Evolutionary conservation across 2,113 vertebrate species (phyloP), one percentile per base, ranked within the genome.

Genomic region (Sceloporus undulatus): DNA sequence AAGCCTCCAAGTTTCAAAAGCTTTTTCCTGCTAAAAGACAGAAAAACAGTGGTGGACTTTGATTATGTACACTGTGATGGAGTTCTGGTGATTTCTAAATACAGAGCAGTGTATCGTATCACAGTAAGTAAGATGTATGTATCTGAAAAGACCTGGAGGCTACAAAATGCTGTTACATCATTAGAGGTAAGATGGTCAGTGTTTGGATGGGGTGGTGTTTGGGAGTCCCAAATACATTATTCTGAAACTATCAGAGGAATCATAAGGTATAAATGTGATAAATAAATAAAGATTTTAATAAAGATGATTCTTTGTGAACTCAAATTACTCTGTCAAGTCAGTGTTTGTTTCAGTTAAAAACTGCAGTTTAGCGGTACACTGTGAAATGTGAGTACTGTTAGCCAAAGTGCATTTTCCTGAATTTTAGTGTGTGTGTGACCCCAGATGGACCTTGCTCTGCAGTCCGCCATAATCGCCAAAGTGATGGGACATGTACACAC

Each of bases 1-100:
- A 65, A 79, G 82, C 23, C 13, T 88, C 52, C 80, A 70, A 76
- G 78, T 70, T 48, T 0, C 9, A 1, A 74, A 40, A 79, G 1
- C 5, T 71, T 5, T 48, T 48, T 48, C 48, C 48, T 62, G 80
- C 78, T 0, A 65, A 40, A 62, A 81, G 34, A 0, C 10, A 25
- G 48, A 29, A 52, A 42, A 48, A 52, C 23, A 1, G 1, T 0
- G 0, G 0, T 0, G 0, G 25, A 6, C 4, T 87, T 5, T 78
- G 42, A 56, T 82, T 0, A 83, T 9, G 62, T 14, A 78, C 90
- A 62, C 54, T 87, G 59, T 0, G 0, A 59, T 42, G 25, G 59
- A 73, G 48, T 48, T 5, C 48, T 48, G 48, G 7, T 48, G 48
- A 48, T 48, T 48, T 48, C 48, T 48, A 48, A 48, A 48, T 48